Evolutionary conservation across 2,113 vertebrate genomes (phyloP).

Genomic region (Empidonax alnorum): DNA sequence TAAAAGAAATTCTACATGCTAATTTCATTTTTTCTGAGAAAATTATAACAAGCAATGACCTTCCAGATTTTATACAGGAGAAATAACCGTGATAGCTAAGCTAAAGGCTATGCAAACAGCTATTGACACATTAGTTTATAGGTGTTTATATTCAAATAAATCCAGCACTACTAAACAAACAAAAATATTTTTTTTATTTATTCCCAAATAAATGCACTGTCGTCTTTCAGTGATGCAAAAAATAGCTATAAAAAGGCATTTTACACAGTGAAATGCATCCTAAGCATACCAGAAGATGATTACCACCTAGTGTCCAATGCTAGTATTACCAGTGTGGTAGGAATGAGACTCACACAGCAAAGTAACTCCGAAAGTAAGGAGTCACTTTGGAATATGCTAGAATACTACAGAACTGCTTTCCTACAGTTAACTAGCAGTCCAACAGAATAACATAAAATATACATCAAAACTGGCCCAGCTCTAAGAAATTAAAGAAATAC

Average conservation of each 20-base stretch:
- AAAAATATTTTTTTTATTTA: background rate
- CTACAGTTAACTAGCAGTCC: background rate
- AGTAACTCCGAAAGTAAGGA: background rate
- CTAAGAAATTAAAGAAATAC: background rate
- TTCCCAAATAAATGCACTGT: background rate
- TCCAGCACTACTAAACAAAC: background rate
- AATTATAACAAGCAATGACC: background rate
- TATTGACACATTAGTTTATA: background rate
- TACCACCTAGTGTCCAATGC: constrained; percentile 33
- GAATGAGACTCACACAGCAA: background rate
- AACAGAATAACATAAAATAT: background rate
- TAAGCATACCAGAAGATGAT: constrained; percentile 3
- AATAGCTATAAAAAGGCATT: background rate
- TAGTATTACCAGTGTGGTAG: background rate
- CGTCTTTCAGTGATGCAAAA: background rate
- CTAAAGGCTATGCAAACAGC: background rate
- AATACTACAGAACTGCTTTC: background rate
- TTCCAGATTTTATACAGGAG: background rate
- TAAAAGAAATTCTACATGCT: background rate
- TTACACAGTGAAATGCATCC: background rate
- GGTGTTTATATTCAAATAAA: background rate
- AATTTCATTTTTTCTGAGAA: background rate
- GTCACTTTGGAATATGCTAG: background rate
- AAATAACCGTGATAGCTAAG: background rate
- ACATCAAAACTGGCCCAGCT: background rate